These are phyloP conservation scores for Meiosimyza platycephala DNA, from an alignment of 2,888 invertebrate species.

Conservation along the genomic window DNA sequence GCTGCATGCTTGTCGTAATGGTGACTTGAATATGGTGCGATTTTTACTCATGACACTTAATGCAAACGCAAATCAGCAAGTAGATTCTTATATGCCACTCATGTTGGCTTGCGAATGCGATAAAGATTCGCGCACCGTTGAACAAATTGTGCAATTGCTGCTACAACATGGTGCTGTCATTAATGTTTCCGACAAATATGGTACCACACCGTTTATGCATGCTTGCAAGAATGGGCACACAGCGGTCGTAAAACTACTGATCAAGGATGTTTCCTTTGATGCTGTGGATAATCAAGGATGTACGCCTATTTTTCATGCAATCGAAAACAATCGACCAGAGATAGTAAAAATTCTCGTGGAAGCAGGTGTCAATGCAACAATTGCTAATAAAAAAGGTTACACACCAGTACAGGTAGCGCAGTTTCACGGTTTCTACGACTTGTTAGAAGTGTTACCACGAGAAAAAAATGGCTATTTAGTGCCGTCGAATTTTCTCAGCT, in stretches of 20 bases:
- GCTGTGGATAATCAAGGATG: conserved; percentile 62
- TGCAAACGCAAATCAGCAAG: conserved; percentile 58
- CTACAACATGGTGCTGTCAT: conserved; percentile 56
- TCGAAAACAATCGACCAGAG: conserved; percentile 61
- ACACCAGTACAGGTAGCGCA: conserved; percentile 62
- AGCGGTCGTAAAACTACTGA: conserved; percentile 54
- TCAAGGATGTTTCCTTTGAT: conserved; percentile 59
- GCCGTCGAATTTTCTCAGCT: conserved; percentile 58
- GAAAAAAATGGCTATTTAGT: conserved; percentile 52
- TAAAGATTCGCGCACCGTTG: conserved; percentile 47
- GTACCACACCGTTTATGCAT: conserved; percentile 64
- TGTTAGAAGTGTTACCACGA: conserved; percentile 59
- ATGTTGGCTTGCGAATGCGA: conserved; percentile 59
- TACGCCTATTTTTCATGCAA: conserved; percentile 64
- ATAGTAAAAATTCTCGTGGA: conserved; percentile 60
- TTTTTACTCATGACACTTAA: conserved; percentile 52
- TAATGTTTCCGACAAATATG: conserved; percentile 62
- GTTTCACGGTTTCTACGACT: conserved; percentile 62
- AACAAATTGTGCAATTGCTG: conserved; percentile 56
- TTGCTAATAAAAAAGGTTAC: conserved; percentile 60
- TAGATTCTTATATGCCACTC: conserved; percentile 59
- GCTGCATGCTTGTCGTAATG: conserved; percentile 55
- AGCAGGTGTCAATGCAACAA: conserved; percentile 55
- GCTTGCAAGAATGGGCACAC: conserved; percentile 61
- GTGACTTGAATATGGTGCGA: conserved; percentile 55